A percentile compares a stretch with the other conserved stretches of the same genome.
These are phyloP conservation scores for Xanthorhoe spadicearia DNA, from an alignment of 2,888 invertebrate genomes.

Conservation along the genomic window DNA sequence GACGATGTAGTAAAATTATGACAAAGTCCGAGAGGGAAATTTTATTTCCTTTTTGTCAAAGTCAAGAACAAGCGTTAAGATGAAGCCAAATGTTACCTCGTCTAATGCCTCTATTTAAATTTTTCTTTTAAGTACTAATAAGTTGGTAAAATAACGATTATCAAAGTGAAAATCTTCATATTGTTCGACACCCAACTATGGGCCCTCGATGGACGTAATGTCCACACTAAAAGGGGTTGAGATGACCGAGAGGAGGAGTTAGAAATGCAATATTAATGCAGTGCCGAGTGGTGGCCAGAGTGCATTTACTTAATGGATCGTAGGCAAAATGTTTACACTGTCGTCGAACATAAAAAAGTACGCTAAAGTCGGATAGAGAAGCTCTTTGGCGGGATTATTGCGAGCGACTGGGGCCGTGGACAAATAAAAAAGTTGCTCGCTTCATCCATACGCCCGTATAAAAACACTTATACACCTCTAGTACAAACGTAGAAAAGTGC, in stretches of 20 bases:
- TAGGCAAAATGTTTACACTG: constrained; percentile 77
- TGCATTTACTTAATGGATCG: constrained; percentile 83
- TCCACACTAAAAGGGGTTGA: constrained; percentile 57
- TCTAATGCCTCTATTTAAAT: no score
- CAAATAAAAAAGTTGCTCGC: constrained; percentile 68
- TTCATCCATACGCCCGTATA: constrained; percentile 66
- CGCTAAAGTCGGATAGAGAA: constrained; percentile 64
- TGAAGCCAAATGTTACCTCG: no score
- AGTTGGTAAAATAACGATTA: no score
- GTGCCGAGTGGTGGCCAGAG: constrained; percentile 75
- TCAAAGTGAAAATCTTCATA: constrained; percentile 20
- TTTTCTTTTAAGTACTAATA: no score
- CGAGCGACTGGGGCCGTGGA: constrained; percentile 63
- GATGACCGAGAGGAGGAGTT: constrained; percentile 60
- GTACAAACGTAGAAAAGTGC: constrained; percentile 75
- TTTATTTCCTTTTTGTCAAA: no score
- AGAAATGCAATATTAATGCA: constrained; percentile 88
- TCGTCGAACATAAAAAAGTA: constrained; percentile 68
- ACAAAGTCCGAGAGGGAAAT: no score
- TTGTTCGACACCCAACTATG: constrained; percentile 28
- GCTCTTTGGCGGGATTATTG: constrained; percentile 75
- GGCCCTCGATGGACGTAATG: constrained; percentile 43
- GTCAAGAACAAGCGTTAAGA: no score
- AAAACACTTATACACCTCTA: constrained; percentile 77
- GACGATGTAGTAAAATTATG: no score